Evolutionary conservation across 2,797 vertebrate genomes (phyloP), one percentile per base, ranked within the genome.

Genomic region (Champsocephalus esox): DNA sequence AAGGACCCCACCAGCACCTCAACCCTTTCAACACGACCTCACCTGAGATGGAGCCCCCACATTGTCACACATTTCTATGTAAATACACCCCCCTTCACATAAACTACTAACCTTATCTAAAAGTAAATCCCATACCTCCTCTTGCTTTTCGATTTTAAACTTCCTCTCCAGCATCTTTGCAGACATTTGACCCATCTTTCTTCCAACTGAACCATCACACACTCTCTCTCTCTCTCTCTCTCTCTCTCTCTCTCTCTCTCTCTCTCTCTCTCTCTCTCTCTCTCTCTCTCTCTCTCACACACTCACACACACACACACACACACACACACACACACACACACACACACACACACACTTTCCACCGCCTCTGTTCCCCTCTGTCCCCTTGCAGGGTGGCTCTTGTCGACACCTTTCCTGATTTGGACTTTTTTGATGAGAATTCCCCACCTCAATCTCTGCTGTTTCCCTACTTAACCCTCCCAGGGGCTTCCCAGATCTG

Each of bases 381-480:
- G 87, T 88, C 88, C 88, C 84, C 70, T 83, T 12, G 62, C 84
- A 85, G 84, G 77, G 85, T 89, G 86, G 85, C 88, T 91, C 80
- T 75, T 79, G 82, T 74, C 85, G 90, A 88, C 92, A 93, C 91
- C 91, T 93, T 94, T 95, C 94, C 88, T 56, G 68, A 95, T 95
- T 94, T 95, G 93, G 92, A 92, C 66, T 9, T 74, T 89, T 94
- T 82, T 84, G 82, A 92, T 88, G 89, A 94, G 93, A 94, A 94
- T 93, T 93, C 88, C 90, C 91, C 87, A 93, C 89, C 91, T 94
- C 90, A 94, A 94, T 95, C 93, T 95, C 80, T 75, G 87, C 86
- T 85, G 82, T 87, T 94, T 94, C 93, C 92, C 72, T 93, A 93
- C 92, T 94, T 94, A 93, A 92, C 83, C 86, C 75, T 89, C 92